Percentiles rank a stretch among this genome's conserved stretches.
Evolutionary conservation across 2,797 vertebrate species (phyloP).

Genomic region (Sus cebifrons): DNA sequence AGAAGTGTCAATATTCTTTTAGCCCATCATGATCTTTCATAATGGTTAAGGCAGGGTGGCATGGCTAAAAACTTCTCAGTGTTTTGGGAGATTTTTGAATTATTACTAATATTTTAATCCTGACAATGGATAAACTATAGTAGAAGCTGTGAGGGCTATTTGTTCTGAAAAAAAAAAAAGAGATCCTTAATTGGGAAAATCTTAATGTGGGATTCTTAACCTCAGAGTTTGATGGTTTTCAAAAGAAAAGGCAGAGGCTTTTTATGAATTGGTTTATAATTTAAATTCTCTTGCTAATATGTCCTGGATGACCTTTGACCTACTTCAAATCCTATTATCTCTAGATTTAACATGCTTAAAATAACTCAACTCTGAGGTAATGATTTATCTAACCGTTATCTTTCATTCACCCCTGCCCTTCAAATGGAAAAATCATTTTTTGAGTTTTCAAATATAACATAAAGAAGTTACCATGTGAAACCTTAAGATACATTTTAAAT

Average conservation of each 20-base stretch:
- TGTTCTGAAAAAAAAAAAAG: not conserved
- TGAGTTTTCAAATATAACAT: not conserved
- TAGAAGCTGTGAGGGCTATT: not conserved
- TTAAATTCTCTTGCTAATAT: not conserved
- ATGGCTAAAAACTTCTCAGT: not conserved
- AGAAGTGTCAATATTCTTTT: not conserved
- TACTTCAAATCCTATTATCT: not conserved
- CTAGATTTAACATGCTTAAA: not conserved
- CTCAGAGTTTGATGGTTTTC: not conserved
- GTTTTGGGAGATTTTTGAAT: not conserved
- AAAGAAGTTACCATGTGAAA: not conserved
- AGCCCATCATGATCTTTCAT: not conserved
- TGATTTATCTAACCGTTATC: not conserved
- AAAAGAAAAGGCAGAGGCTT: not conserved
- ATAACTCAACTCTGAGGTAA: not conserved
- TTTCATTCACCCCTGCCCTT: not conserved
- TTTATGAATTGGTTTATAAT: not conserved
- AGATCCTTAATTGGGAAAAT: not conserved
- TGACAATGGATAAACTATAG: not conserved
- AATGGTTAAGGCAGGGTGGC: not conserved
- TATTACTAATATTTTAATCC: constrained; percentile 40
- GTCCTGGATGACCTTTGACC: not conserved
- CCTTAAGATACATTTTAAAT: constrained; percentile 26
- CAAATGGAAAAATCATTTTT: not conserved
- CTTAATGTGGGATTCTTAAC: constrained; percentile 6